Evolutionary conservation across 2,888 invertebrate species (phyloP), one percentile per base, ranked within the genome.

Genomic region (Apodemia zela): DNA sequence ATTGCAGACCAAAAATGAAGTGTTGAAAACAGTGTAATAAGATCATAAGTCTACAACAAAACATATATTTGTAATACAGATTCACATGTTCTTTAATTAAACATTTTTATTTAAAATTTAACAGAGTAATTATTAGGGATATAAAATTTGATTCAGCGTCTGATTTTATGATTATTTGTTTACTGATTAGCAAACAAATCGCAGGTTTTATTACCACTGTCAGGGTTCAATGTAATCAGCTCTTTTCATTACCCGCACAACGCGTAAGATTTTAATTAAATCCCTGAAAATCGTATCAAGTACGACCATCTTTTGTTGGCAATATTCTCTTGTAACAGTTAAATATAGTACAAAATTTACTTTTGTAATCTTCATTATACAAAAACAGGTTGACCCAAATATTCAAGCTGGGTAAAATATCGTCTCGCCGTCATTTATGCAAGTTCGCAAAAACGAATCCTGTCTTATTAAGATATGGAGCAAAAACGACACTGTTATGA

Each of bases 331-430:
- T 80, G 79, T 81, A 84, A 77, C 82, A 84, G 83, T 87, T 84
- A 84, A 84, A 86, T 87, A 87, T 82, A 87, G 87, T 82, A 85
- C 84, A 82, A 83, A 87, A 87, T 88, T 86, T 86, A 84, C 88
- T 88, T 87, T 83, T 86, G 85, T 87, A 85, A 88, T 87, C 81
- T 83, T 81, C 78, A 85, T 88, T 88, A 88, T 82, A 85, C 85
- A 90, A 90, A 89, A 89, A 87, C 89, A 89, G 84, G 85, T 88
- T 89, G 89, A 89, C 90, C 90, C 85, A 85, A 91, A 90, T 90
- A 86, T 86, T 83, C 83, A 79, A 78, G 77, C 80, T 80, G 77
- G 79, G 84, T 87, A 81, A 88, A 88, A 89, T 87, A 90, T 87
- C 81, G 87, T 81, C 81, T 82, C 80, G 81, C 77, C 80, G 83